A percentile compares a stretch with the other conserved stretches of the same genome.
These are phyloP conservation scores for Pedionomus torquatus DNA, from an alignment of 2,113 vertebrate genomes.

Conservation along the genomic window DNA sequence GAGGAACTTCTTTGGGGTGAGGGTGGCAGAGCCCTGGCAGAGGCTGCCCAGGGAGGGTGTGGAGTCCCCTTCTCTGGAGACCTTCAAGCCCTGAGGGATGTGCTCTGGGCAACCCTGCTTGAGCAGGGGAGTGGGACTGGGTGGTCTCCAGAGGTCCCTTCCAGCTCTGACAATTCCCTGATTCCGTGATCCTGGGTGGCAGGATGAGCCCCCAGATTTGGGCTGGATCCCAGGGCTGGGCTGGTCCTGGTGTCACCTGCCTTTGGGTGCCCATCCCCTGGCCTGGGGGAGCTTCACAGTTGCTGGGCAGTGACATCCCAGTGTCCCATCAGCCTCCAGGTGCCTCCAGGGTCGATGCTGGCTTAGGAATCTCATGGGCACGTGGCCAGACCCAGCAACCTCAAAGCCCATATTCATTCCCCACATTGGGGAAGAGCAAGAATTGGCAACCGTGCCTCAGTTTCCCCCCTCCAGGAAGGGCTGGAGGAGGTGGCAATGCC, in stretches of 20 bases:
- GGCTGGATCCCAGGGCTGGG: background rate
- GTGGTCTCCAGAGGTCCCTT: no score
- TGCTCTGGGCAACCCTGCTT: no score
- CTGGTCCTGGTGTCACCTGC: background rate
- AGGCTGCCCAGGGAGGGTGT: no score
- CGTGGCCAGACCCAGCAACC: accelerated
- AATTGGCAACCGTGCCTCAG: background rate
- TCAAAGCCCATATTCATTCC: background rate
- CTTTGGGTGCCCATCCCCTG: background rate
- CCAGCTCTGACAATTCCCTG: no score
- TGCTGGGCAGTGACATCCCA: background rate
- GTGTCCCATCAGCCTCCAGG: background rate
- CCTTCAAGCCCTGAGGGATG: no score
- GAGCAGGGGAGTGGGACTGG: no score
- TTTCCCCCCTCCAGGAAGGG: background rate
- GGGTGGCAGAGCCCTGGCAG: no score
- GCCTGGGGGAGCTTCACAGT: accelerated
- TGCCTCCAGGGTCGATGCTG: background rate
- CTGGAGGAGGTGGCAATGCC: no score
- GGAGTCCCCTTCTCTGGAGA: no score
- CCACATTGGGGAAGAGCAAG: accelerated
- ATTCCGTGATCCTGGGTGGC: no score
- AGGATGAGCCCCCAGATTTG: background rate
- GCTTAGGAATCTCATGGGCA: background rate
- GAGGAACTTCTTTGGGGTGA: no score